Conservation (phyloP, 1,140 invertebrate genomes). For the Paraescarpia echinospica region DNA sequence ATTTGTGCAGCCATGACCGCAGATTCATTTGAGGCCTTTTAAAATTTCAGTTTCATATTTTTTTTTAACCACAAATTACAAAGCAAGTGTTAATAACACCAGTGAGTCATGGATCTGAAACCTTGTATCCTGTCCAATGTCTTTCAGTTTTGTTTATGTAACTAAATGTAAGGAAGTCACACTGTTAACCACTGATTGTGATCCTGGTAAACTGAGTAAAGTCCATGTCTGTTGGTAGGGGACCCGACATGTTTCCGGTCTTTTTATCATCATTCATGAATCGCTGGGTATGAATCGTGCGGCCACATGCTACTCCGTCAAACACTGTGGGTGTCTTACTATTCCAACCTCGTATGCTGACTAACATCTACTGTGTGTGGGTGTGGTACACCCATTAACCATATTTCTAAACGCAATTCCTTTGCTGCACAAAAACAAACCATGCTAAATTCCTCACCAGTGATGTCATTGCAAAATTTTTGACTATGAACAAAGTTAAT, state of each 20-base stretch:
- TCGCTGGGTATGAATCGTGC: background rate
- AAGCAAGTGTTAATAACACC: background rate
- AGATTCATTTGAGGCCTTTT: background rate
- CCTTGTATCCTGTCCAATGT: background rate
- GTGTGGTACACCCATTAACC: background rate
- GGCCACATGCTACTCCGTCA: background rate
- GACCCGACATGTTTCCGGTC: background rate
- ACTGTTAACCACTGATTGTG: background rate
- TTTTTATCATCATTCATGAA: background rate
- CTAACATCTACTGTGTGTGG: background rate
- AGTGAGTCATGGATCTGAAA: background rate
- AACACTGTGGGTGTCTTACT: background rate
- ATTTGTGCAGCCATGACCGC: background rate
- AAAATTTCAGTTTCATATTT: background rate
- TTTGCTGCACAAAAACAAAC: background rate
- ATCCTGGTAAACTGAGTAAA: background rate
- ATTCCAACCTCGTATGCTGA: background rate
- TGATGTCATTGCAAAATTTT: background rate
- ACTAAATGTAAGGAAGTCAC: background rate
- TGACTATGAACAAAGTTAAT: background rate
- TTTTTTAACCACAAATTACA: background rate
- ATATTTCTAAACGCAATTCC: background rate
- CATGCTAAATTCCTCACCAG: background rate
- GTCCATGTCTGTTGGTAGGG: background rate
- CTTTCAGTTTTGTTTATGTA: background rate